These are phyloP conservation scores for Todiramphus chloris DNA, from an alignment of 2,113 vertebrate genomes.

Conservation along the genomic window DNA sequence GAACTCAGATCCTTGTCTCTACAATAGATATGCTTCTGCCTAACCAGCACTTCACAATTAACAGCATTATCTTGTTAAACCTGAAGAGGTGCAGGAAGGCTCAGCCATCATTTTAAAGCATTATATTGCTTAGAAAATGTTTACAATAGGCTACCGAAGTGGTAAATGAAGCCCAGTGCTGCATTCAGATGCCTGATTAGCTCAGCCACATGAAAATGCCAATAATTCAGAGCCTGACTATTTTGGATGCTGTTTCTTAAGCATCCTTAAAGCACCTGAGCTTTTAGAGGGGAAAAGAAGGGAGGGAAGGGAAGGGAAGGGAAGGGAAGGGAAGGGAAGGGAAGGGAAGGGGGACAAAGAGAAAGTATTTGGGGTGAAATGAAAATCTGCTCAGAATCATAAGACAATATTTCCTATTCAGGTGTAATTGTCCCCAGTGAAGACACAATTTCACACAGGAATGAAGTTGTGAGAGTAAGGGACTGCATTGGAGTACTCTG, in stretches of 20 bases:
- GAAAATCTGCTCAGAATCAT: not conserved
- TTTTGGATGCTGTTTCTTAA: not conserved
- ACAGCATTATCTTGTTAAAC: constrained; percentile 47
- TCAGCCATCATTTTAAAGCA: not conserved
- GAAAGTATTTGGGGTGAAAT: not conserved
- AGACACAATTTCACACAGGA: not conserved
- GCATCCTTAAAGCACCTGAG: not conserved
- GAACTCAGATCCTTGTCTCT: constrained; percentile 36
- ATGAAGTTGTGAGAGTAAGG: not conserved
- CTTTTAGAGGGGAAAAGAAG: not conserved
- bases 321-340: not conserved
- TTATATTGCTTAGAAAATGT: constrained; percentile 42
- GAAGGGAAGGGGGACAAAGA: no score
- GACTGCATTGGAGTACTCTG: not conserved
- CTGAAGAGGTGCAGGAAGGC: constrained; percentile 9
- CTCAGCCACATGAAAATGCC: not conserved
- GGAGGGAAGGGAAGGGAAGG: not conserved
- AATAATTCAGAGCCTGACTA: not conserved
- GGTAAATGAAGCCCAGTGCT: not conserved
- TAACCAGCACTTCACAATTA: constrained; percentile 38
- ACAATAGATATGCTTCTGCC: not conserved
- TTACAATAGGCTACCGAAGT: constrained; percentile 4
- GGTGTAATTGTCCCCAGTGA: not conserved
- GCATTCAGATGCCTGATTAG: constrained; percentile 29
- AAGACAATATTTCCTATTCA: not conserved